phyloP scores from a whole-genome alignment of 2,797 vertebrate species.

The Sebastes matsubarae region DNA sequence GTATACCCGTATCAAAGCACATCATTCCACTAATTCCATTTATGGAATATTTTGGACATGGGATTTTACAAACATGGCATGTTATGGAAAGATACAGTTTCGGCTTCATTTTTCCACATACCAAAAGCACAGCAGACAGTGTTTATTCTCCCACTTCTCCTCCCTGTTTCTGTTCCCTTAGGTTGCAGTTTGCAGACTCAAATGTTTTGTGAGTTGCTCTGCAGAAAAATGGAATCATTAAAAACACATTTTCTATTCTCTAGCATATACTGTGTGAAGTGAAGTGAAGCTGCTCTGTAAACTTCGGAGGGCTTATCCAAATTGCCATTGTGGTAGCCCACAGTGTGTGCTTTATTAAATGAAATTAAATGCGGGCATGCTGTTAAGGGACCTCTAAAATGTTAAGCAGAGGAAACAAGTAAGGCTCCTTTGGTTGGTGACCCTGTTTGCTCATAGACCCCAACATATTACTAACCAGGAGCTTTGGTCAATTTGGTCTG shows the following conservation, averaged over 20 bases:
- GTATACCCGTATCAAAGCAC: background rate
- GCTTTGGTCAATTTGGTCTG: background rate
- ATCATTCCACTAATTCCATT: slow-evolving; percentile 20
- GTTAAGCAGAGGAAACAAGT: background rate
- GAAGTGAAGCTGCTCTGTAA: background rate
- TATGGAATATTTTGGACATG: background rate
- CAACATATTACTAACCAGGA: background rate
- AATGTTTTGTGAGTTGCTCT: background rate
- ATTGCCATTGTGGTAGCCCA: background rate
- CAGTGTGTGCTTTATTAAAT: slow-evolving; percentile 10
- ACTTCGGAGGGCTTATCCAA: background rate
- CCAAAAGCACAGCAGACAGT: background rate
- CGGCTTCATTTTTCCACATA: background rate
- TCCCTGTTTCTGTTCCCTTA: background rate
- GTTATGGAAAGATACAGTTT: background rate
- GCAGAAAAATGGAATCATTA: background rate
- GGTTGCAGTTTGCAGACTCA: background rate
- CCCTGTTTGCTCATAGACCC: background rate
- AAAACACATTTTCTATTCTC: background rate
- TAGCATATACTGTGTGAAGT: background rate
- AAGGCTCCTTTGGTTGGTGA: background rate
- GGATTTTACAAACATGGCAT: background rate
- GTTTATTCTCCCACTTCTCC: background rate
- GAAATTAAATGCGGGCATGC: background rate
- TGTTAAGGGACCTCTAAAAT: background rate